These are phyloP conservation scores for Hyperoodon ampullatus DNA, from an alignment of 2,113 vertebrate genomes.

Conservation along the genomic window DNA sequence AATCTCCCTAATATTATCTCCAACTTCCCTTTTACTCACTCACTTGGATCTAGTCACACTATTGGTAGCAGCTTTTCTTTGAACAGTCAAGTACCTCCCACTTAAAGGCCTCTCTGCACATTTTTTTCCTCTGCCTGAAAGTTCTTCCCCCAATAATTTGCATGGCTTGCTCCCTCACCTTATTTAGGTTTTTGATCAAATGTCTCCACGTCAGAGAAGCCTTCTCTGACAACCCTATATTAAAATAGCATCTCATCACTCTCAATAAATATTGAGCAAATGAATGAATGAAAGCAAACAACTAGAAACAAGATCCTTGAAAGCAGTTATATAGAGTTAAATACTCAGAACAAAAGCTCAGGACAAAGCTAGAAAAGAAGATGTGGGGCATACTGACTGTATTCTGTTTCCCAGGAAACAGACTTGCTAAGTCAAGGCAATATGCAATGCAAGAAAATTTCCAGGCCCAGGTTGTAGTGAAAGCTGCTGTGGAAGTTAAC, in stretches of 20 bases:
- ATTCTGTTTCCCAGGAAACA: conserved; percentile 8
- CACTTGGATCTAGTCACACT: background rate
- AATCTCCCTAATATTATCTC: background rate
- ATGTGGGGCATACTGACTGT: background rate
- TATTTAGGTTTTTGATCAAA: background rate
- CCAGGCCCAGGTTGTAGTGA: background rate
- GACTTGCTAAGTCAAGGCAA: background rate
- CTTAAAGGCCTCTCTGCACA: background rate
- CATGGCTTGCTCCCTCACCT: background rate
- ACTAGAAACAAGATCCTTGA: background rate
- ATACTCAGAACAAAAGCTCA: conserved; percentile 26
- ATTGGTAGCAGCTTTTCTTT: background rate
- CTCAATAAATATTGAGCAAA: conserved; percentile 28
- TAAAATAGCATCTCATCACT: background rate
- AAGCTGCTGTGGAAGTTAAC: background rate
- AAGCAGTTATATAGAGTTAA: background rate
- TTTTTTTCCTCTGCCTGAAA: background rate
- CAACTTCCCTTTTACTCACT: conserved; percentile 10
- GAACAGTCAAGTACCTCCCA: background rate
- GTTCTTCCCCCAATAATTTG: background rate
- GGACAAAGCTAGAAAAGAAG: background rate
- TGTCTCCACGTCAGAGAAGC: background rate
- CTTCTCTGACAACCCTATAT: background rate
- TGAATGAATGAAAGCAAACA: background rate
- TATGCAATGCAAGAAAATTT: background rate